Evolutionary conservation across 2,113 vertebrate species (phyloP).

Genomic region (Microtus richardsoni): DNA sequence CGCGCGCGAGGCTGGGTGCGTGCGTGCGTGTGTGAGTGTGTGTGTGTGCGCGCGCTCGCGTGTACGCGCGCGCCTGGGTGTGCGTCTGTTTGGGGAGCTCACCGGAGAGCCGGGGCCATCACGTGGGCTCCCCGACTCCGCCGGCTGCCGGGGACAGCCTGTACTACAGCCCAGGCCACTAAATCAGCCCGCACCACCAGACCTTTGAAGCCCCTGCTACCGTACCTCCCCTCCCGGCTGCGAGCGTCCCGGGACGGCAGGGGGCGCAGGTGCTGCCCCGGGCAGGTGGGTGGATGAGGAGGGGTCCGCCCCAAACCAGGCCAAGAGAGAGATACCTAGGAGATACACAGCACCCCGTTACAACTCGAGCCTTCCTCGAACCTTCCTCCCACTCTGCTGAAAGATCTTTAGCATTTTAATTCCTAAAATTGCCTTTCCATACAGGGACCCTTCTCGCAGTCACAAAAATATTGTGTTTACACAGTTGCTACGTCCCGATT

Average conservation of each 20-base stretch:
- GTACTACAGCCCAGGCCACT: constrained; percentile 77
- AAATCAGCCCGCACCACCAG: constrained; percentile 77
- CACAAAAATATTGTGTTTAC: constrained; percentile 50
- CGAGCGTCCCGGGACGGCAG: constrained; percentile 58
- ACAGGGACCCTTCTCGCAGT: constrained; percentile 50
- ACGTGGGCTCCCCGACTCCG: constrained; percentile 86
- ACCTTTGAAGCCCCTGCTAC: constrained; percentile 69
- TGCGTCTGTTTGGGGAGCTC: constrained; percentile 84
- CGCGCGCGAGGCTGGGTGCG: constrained; percentile 32
- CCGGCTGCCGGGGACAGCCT: constrained; percentile 83
- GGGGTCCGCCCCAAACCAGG: background rate
- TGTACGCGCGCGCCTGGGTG: constrained; percentile 68
- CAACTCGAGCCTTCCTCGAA: constrained; percentile 34
- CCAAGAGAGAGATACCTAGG: background rate
- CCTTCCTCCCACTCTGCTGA: constrained; percentile 13
- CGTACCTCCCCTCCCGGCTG: background rate
- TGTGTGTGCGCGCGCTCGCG: constrained; percentile 34
- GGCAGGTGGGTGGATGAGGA: constrained; percentile 47
- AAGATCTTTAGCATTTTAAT: constrained; percentile 46
- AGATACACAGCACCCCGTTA: background rate
- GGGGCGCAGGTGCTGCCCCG: constrained; percentile 51
- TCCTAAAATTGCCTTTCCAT: constrained; percentile 47
- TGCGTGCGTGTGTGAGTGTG: constrained; percentile 53
- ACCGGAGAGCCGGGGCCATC: constrained; percentile 84
- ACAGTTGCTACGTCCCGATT: constrained; percentile 54